Conservation (phyloP, 30 jellyfish, hydroid and myxozoan species). For the Calvadosia cruxmelitensis region DNA sequence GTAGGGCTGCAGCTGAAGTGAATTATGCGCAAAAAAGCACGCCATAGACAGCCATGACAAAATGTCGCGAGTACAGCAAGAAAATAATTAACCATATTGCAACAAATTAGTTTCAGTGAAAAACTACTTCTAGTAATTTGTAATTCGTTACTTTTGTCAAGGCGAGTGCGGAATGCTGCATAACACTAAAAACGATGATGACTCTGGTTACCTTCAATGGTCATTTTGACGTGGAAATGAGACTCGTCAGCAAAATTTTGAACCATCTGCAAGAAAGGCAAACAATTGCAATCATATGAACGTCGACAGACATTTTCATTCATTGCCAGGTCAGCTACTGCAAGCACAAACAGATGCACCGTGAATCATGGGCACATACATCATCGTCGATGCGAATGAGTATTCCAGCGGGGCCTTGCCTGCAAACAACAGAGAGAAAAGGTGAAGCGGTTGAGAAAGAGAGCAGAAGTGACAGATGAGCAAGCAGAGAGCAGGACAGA, state of each 20-base stretch:
- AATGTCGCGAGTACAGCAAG: too few species aligned
- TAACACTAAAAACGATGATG: too few species aligned
- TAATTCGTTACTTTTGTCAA: too few species aligned
- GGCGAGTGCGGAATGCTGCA: too few species aligned
- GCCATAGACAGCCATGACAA: too few species aligned
- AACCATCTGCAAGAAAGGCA: constrained; percentile 55
- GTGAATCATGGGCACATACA: constrained; percentile 16
- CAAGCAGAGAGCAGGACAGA: not conserved
- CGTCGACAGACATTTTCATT: too few species aligned
- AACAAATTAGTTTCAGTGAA: too few species aligned
- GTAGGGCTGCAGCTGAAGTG: too few species aligned
- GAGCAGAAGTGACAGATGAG: not conserved
- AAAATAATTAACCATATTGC: too few species aligned
- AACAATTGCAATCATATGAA: too few species aligned
- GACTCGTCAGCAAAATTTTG: constrained; percentile 82
- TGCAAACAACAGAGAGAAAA: not conserved
- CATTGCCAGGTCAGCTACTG: not conserved
- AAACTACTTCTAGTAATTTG: too few species aligned
- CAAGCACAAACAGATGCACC: not conserved
- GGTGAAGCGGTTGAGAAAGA: not conserved
- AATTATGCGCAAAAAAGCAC: too few species aligned
- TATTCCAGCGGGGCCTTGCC: constrained; percentile 95
- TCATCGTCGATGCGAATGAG: constrained; percentile 81
- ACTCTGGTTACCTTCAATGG: not conserved
- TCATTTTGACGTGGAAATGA: constrained; percentile 49